Base-by-base conservation (phyloP, 2,888 invertebrate genomes). In the Scaptomyza parva region DNA sequence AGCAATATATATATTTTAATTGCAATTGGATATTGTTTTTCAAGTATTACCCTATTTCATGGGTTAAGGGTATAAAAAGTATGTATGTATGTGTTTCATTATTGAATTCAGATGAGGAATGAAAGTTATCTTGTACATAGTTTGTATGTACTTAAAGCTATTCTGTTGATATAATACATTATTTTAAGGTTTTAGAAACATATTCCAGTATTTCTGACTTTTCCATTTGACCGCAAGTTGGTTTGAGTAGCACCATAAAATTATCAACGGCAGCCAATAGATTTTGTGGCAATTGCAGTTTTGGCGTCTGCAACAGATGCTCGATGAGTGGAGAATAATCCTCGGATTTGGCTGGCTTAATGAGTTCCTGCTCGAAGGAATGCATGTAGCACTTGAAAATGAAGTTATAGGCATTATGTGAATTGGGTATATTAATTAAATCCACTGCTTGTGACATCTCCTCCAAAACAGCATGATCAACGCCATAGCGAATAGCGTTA, bases 331-430 rank as follows among this genome's bases (percentile, higher is more conserved):
- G 1, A 0, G 61, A 67, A 48, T 66, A 76, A 4, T 52, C 40
- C 0, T 24, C 9, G 5, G 17, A 0, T 12, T 17, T 22, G 0
- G 60, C 33, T 1, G 33, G 41, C 1, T 8, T 18, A 26, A 71
- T 60, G 2, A 71, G 5, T 2, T 39, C 24, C n/a, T 20, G 26
- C 2, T 39, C 3, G 8, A 76, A 47, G 1, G 51, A 57, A 0
- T 33, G 30, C 72, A 73, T 72, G 5, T 65, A 73, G 24, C 60
- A 58, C 18, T 52, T 72, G n/a, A 73, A 61, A 0, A 61, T 0
- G 8, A 51, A 66, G 0, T 3, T 17, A 17, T 66, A 66, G 1
- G 45, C 66, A 11, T 30, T 1, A 0, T 22, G 8, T 0, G 54
- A 35, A 6, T 14, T 22, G 0, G 1, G 0, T 0, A 48, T 4